phyloP scores from a whole-genome alignment of 2,888 invertebrate species.

The Cantharis lateralis region DNA sequence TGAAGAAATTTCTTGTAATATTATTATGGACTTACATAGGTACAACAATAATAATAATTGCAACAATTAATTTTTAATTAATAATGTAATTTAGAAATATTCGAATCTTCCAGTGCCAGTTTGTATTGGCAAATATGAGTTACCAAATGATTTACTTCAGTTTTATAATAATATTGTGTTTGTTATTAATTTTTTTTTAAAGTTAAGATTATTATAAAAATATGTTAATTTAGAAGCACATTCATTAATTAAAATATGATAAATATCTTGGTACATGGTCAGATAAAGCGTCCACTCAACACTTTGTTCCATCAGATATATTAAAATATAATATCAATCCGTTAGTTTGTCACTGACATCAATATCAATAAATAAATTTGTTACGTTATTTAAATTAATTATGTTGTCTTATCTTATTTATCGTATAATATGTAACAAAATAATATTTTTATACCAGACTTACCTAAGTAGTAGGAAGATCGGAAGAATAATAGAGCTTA shows the following conservation, averaged over 20 bases:
- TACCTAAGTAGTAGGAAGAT: neutral
- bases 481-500: neutral
- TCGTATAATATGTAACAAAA: neutral
- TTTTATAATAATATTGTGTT: no score
- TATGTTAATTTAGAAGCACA: constrained; percentile 25
- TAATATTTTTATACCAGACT: neutral
- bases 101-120: neutral
- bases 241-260: constrained; percentile 22
- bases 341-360: constrained; percentile 30
- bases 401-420: neutral
- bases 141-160: neutral
- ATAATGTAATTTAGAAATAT: neutral
- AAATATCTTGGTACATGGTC: constrained; percentile 14
- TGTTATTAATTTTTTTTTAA: neutral
- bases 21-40: neutral
- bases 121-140: no score
- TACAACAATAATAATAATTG: neutral
- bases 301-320: constrained; percentile 33
- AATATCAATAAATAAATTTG: constrained; percentile 31
- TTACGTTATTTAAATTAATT: constrained; percentile 17
- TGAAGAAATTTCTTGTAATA: neutral
- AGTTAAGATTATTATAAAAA: constrained; percentile 14
- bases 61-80: neutral
- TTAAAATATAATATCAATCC: constrained; percentile 32
- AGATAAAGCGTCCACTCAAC: constrained; percentile 34